Base-by-base conservation (phyloP, 2,888 invertebrate genomes). In the Cartodere bifasciata region DNA sequence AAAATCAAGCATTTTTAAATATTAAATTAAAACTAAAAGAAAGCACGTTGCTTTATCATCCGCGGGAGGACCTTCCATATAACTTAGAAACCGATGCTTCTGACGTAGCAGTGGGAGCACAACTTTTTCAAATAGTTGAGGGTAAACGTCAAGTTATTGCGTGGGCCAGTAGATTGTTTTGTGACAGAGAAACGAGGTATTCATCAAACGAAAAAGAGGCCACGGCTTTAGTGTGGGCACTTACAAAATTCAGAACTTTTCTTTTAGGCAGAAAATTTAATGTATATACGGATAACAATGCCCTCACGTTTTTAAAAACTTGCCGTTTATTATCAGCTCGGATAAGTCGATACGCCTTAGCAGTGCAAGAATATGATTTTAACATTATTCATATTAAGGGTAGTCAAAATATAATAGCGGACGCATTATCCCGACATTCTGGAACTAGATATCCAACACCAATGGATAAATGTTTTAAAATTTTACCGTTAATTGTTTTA, bases 341-440 rank as follows among this genome's bases (percentile, higher is more conserved):
- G 14, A 29, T 29, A 16, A 22, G 21, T 7, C n/a, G 29, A 22
- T 29, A 29, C 14, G 29, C 22, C 7, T 11, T 29, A 14, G 29
- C 29, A 3, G 11, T 29, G 3, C 29, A 29, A 14, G 29, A 29
- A n/a, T 29, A 22, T n/a, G 29, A 29, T 22, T 29, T 29, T n/a
- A 20, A 24, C 7, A 23, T 31, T 6, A 13, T 7, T 12, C 28
- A 28, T 11, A 20, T 28, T 17, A 11, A 17, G 11, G 28, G 6
- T 28, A 17, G 4, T n/a, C 15, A 20, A 28, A 28, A 48, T 29
- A 21, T 42, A 1, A 41, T 42, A 4, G 45, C 43, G 0, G 47
- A 50, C 33, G 36, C 46, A 11, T 35, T 50, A 10, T 46, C 45
- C n/a, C 23, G 52, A 2, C 41, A 45, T 32, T 10, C 31, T 14